phyloP scores from a whole-genome alignment of 1,140 invertebrate genomes.

The Bactericera cockerelli region DNA sequence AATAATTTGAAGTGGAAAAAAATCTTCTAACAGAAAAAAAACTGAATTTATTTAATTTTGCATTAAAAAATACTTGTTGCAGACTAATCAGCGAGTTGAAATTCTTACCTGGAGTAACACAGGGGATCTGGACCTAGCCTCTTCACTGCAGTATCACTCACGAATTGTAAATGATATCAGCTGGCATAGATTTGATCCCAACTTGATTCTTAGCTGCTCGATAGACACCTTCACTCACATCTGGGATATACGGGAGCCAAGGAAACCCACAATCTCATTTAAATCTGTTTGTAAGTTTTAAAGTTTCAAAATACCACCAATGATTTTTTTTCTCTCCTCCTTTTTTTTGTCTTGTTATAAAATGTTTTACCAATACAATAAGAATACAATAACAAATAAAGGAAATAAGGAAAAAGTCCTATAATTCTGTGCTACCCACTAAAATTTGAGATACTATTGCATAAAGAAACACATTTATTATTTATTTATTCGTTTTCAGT shows the following conservation, averaged over 20 bases:
- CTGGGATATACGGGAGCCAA: conserved; percentile 78
- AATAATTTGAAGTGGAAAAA: too few relatives aligned
- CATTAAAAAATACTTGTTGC: conserved; percentile 21
- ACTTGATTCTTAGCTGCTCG: conserved; percentile 78
- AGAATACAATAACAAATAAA: too few relatives aligned
- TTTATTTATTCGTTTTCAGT: conserved; percentile 46
- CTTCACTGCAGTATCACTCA: conserved; percentile 68
- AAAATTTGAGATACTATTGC: too few relatives aligned
- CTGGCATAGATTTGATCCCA: conserved; percentile 81
- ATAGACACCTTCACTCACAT: conserved; percentile 86
- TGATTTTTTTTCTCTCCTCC: background rate
- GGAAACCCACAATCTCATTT: conserved; percentile 61
- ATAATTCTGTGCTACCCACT: too few relatives aligned
- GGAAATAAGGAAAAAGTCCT: too few relatives aligned
- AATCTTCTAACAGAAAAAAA: too few relatives aligned
- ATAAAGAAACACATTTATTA: too few relatives aligned
- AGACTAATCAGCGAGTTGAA: conserved; percentile 74
- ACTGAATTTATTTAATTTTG: too few relatives aligned
- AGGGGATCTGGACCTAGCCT: conserved; percentile 46
- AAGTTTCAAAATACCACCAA: background rate
- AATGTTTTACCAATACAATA: too few relatives aligned
- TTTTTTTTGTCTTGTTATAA: too few relatives aligned
- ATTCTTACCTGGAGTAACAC: conserved; percentile 53
- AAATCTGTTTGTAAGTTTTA: conserved; percentile 59
- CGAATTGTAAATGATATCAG: conserved; percentile 81